A percentile compares a stretch with the other conserved stretches of the same genome.
These are phyloP conservation scores for Automeris io DNA, from an alignment of 2,888 invertebrate species.

Conservation along the genomic window DNA sequence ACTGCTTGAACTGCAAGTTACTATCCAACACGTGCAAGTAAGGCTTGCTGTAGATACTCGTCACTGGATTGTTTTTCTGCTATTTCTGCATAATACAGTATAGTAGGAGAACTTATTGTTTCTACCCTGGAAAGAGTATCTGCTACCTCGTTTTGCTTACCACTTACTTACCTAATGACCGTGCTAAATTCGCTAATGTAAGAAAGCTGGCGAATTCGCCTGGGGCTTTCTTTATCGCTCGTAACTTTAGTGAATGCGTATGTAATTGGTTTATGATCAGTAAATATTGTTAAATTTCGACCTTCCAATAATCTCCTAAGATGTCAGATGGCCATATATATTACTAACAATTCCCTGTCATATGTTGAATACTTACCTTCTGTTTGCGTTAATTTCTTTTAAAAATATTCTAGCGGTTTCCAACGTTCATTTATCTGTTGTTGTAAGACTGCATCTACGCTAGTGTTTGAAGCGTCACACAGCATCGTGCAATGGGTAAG, in stretches of 20 bases:
- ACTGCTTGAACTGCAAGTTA: too few relatives aligned
- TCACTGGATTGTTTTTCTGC: background rate
- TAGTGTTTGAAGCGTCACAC: conserved; percentile 4
- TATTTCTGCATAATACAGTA: background rate
- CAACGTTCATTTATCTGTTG: background rate
- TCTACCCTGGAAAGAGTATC: background rate
- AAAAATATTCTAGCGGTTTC: conserved; percentile 3
- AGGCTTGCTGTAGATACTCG: background rate
- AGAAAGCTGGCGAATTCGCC: conserved; percentile 13
- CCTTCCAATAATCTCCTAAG: conserved; percentile 14
- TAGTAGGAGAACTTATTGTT: background rate
- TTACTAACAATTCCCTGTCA: conserved; percentile 10
- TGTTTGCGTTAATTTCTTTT: conserved; percentile 1
- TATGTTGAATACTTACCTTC: conserved; percentile 6
- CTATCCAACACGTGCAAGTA: too few relatives aligned
- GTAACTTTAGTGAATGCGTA: conserved; percentile 9
- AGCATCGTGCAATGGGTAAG: background rate
- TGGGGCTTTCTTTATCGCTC: conserved; percentile 14
- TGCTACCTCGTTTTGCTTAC: background rate
- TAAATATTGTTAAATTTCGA: conserved; percentile 9
- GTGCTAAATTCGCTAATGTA: conserved; percentile 19
- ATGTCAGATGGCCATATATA: conserved; percentile 10
- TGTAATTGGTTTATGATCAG: conserved; percentile 15
- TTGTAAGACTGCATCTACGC: conserved; percentile 5
- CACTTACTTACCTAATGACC: conserved; percentile 12